Base-by-base conservation (phyloP, 2,797 vertebrate species). In the Aldrovandia affinis region DNA sequence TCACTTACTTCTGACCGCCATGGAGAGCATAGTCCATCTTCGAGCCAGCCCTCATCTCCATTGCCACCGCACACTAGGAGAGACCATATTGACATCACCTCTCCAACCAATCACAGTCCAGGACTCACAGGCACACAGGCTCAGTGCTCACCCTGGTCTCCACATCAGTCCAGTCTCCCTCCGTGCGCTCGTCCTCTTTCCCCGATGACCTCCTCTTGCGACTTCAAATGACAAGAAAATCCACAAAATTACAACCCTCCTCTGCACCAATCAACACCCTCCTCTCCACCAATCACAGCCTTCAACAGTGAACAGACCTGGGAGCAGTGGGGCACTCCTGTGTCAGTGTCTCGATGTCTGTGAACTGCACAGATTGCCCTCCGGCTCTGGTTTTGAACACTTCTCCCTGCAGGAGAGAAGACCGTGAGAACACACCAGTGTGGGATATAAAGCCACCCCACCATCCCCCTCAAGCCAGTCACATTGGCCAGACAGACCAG, bases 291-390 rank as follows among this genome's bases (percentile, higher is more conserved):
- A 50, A 12, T 57, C 55, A 57, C 10, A 57, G 55, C 12, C 55
- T 57, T 2, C 3, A 14, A 20, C 18, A 57, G 18, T 14, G n/a
- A n/a, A 22, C 14, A 82, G 87, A 96, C 95, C 94, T 94, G 57
- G 90, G 78, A 0, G 91, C 92, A 0, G 92, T 90, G 52, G 97
- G 94, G 36, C 95, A 95, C 91, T 99, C 96, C 87, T 99, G 97
- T 85, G 92, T 97, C 54, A 99, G 94, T 0, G 97, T 99, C 92
- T 99, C 98, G 0, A 98, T 96, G 83, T 99, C 97, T 0, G 98
- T 99, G 93, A 99, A 99, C 85, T 99, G 98, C 82, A 99, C 97
- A 0, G 98, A 89, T 85, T 99, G 98, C 85, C 98, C 97, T 0
- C 98, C 98, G 0, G 98, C 97, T 87, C 97, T 94, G 61, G 98